Conservation (phyloP, 2,888 invertebrate genomes). For the Bombyx huttoni region DNA sequence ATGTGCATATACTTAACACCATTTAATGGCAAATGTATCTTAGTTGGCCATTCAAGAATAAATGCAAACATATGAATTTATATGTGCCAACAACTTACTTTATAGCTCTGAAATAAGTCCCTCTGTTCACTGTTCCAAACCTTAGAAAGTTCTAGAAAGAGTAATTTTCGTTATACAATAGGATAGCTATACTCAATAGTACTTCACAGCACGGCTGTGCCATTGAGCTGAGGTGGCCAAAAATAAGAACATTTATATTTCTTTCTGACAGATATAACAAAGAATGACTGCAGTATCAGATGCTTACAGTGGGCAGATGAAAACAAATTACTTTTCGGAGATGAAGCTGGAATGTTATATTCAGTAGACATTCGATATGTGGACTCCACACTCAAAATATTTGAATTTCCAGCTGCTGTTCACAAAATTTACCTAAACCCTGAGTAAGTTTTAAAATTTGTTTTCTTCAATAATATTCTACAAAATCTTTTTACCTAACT, state of each 20-base stretch:
- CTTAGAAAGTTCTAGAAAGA: too few relatives aligned
- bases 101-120: too few relatives aligned
- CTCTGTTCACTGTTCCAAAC: too few relatives aligned
- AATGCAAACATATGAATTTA: too few relatives aligned
- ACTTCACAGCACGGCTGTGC: too few relatives aligned
- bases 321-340: slow-evolving; percentile 46
- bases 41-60: too few relatives aligned
- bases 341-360: slow-evolving; percentile 50
- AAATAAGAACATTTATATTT: not conserved
- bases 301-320: slow-evolving; percentile 57
- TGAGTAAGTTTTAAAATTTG: slow-evolving; percentile 29
- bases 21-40: too few relatives aligned
- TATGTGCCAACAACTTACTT: too few relatives aligned
- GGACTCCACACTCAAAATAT: slow-evolving; percentile 20
- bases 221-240: too few relatives aligned
- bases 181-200: too few relatives aligned
- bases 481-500: not conserved
- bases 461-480: not conserved
- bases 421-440: slow-evolving; percentile 41
- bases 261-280: slow-evolving; percentile 36
- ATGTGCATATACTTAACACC: too few relatives aligned
- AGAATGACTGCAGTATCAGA: slow-evolving; percentile 47
- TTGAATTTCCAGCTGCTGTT: slow-evolving; percentile 48
- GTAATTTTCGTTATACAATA: too few relatives aligned
- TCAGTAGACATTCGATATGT: slow-evolving; percentile 43